Conservation (phyloP, 1,140 invertebrate species). For the Brachionus calyciflorus region DNA sequence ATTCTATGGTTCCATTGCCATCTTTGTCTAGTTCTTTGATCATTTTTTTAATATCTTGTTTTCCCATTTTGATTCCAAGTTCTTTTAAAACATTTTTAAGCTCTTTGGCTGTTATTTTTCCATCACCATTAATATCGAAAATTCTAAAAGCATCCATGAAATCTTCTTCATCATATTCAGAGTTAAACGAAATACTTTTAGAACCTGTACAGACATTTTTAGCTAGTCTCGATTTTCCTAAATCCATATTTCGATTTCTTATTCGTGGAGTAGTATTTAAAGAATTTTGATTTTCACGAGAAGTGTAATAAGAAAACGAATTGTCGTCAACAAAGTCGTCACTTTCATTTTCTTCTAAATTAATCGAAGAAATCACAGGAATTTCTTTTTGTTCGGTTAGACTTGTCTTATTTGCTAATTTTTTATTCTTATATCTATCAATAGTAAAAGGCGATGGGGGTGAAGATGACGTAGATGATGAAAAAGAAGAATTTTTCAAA, state of each 20-base stretch:
- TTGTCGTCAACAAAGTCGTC: neutral
- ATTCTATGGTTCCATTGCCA: conserved; percentile 45
- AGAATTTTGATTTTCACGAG: neutral
- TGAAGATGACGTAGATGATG: conserved; percentile 14
- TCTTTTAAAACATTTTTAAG: conserved; percentile 44
- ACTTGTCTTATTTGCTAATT: neutral
- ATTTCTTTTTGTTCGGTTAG: neutral
- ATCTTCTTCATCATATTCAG: conserved; percentile 45
- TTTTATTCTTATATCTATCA: neutral
- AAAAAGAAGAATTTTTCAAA: conserved; percentile 25
- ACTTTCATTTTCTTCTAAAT: conserved; percentile 8
- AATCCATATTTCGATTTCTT: neutral
- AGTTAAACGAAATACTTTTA: conserved; percentile 4
- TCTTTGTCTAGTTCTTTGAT: conserved; percentile 40
- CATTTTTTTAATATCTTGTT: conserved; percentile 46
- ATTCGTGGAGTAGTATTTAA: neutral
- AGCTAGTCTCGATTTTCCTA: neutral
- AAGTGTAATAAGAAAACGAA: neutral
- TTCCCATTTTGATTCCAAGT: conserved; percentile 37
- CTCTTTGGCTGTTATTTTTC: conserved; percentile 46
- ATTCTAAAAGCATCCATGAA: conserved; percentile 43
- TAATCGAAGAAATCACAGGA: neutral
- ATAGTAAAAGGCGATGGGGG: neutral
- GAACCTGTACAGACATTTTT: conserved; percentile 26
- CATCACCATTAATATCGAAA: conserved; percentile 40